phyloP scores from a whole-genome alignment of 2,113 vertebrate genomes.

The Xyliphius kryptos region DNA sequence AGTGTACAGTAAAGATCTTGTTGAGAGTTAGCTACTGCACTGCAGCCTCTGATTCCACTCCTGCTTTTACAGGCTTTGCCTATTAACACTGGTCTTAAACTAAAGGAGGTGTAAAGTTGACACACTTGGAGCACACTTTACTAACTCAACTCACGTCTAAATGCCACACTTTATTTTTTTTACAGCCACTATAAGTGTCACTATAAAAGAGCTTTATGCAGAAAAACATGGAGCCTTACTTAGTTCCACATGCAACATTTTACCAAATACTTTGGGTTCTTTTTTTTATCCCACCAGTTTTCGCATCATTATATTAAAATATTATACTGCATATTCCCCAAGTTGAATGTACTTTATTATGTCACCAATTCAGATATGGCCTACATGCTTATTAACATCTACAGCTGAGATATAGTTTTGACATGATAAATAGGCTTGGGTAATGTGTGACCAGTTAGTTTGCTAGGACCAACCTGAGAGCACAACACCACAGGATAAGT shows the following conservation, averaged over 20 bases:
- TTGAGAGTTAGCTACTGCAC: too few species aligned
- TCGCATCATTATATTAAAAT: too few species aligned
- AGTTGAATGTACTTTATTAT: too few species aligned
- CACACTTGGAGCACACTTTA: slow-evolving; percentile 18
- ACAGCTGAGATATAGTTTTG: slow-evolving; percentile 8
- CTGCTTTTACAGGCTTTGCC: slow-evolving; percentile 60
- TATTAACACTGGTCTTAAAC: too few species aligned
- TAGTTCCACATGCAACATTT: too few species aligned
- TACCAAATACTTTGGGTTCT: too few species aligned
- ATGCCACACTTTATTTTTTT: slow-evolving; percentile 27
- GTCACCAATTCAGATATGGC: slow-evolving; percentile 21
- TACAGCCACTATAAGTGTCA: slow-evolving; percentile 14
- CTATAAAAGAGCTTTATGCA: slow-evolving; percentile 17
- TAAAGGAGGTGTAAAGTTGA: too few species aligned
- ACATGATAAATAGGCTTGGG: slow-evolving; percentile 36
- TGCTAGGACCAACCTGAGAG: slow-evolving; percentile 42
- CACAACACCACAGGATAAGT: slow-evolving; percentile 42
- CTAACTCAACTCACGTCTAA: background rate
- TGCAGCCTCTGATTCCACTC: slow-evolving; percentile 49
- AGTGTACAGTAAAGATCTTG: slow-evolving; percentile 25
- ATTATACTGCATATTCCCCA: too few species aligned
- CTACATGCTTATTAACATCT: slow-evolving; percentile 20
- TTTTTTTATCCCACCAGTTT: too few species aligned
- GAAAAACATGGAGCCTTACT: slow-evolving; percentile 15
- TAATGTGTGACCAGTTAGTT: slow-evolving; percentile 42